Conservation (phyloP, 2,888 invertebrate species). For the Ophion slaviceki region DNA sequence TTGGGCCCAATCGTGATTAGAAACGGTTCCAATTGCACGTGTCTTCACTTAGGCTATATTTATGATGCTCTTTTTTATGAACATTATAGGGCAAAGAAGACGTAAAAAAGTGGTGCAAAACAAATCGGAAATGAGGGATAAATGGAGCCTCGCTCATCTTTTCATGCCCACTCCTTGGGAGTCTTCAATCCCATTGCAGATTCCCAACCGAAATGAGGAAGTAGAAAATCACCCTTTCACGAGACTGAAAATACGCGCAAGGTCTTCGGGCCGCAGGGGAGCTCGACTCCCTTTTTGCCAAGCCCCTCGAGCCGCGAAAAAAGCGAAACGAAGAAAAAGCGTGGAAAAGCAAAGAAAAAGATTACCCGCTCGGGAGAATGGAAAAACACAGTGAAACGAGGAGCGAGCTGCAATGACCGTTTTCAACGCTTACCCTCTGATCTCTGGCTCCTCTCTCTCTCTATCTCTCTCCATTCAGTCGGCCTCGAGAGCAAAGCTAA, state of each 20-base stretch:
- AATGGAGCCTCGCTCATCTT: constrained; percentile 1
- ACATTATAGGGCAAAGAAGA: neutral
- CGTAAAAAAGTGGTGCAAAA: neutral
- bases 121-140: constrained; percentile 9
- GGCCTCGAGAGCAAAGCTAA: neutral
- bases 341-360: constrained; percentile 27
- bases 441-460: neutral
- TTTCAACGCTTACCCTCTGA: constrained; percentile 17
- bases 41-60: no score
- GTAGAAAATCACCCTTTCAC: constrained; percentile 42
- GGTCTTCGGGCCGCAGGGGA: constrained; percentile 9
- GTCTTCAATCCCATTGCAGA: constrained; percentile 25
- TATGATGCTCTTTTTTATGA: no score
- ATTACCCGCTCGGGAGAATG: constrained; percentile 5
- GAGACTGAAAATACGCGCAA: constrained; percentile 18
- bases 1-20: no score
- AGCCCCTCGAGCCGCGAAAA: neutral
- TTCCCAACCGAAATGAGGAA: constrained; percentile 33
- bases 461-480: constrained; percentile 14
- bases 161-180: constrained; percentile 6
- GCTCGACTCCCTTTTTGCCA: neutral
- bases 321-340: neutral
- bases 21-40: no score
- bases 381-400: constrained; percentile 9
- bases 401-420: constrained; percentile 19